Evolutionary conservation across 2,113 vertebrate species (phyloP).

Genomic region (Marmota monax): DNA sequence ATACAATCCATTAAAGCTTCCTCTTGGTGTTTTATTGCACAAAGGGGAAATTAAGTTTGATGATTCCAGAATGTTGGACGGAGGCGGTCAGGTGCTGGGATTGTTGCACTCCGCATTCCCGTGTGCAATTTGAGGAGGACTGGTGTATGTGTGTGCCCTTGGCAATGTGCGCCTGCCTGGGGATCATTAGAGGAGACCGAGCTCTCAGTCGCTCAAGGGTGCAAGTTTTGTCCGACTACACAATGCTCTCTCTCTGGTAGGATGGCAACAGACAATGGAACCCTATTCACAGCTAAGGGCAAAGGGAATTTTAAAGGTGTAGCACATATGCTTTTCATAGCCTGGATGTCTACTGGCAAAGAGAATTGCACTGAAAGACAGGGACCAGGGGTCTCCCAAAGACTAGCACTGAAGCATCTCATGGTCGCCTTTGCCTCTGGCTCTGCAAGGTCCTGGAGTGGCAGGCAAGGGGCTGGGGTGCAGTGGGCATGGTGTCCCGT

Average conservation of each 20-base stretch:
- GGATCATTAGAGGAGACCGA: slow-evolving; percentile 83
- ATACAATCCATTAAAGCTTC: slow-evolving; percentile 91
- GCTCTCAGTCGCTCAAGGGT: slow-evolving; percentile 82
- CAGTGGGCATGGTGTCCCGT: background rate
- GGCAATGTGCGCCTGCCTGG: slow-evolving; percentile 79
- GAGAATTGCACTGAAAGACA: background rate
- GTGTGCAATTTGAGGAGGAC: slow-evolving; percentile 83
- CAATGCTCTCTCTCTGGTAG: slow-evolving; percentile 64
- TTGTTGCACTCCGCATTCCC: slow-evolving; percentile 85
- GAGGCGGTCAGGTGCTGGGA: slow-evolving; percentile 90
- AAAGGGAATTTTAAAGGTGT: slow-evolving; percentile 73
- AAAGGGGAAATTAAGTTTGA: slow-evolving; percentile 94
- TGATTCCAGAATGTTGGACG: slow-evolving; percentile 90
- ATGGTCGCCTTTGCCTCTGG: background rate
- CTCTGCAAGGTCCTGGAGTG: too few species aligned
- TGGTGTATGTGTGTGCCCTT: slow-evolving; percentile 80
- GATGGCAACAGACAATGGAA: slow-evolving; percentile 42
- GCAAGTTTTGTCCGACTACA: slow-evolving; percentile 78
- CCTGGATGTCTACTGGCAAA: background rate
- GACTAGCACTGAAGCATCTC: too few species aligned
- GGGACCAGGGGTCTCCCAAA: background rate
- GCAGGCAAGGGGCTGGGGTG: too few species aligned
- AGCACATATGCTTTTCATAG: slow-evolving; percentile 1
- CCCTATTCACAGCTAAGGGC: slow-evolving; percentile 43
- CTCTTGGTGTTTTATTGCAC: slow-evolving; percentile 91